Evolutionary conservation across 2,888 invertebrate species (phyloP).

Genomic region (Sclerodermus sp.): DNA sequence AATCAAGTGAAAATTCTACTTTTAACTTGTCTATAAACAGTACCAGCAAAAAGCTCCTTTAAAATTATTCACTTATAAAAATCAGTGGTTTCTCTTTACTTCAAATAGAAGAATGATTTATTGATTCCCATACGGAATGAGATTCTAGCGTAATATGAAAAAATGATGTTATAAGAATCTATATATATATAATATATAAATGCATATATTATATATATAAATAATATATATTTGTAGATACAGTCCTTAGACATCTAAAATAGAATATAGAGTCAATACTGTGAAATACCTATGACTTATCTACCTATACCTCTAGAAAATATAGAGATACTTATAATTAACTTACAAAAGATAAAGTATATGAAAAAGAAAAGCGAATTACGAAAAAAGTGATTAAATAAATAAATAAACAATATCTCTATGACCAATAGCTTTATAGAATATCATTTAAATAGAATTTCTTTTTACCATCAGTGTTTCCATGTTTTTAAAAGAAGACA

Average conservation of each 20-base stretch:
- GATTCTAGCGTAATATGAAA: constrained; percentile 17
- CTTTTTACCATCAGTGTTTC: too few species aligned
- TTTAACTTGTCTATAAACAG: constrained; percentile 40
- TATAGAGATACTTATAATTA: constrained; percentile 50
- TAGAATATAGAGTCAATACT: constrained; percentile 55
- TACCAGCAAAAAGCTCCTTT: constrained; percentile 14
- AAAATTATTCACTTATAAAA: constrained; percentile 20
- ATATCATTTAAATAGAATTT: too few species aligned
- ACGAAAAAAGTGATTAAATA: constrained; percentile 42
- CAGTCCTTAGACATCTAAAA: constrained; percentile 49
- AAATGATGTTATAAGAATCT: constrained; percentile 12
- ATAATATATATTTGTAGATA: constrained; percentile 55
- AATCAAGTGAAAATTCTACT: constrained; percentile 47
- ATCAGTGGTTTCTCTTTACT: constrained; percentile 15
- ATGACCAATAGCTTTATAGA: background rate
- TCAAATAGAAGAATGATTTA: constrained; percentile 20
- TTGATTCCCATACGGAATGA: constrained; percentile 17
- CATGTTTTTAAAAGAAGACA: too few species aligned
- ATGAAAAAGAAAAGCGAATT: constrained; percentile 38
- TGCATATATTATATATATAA: constrained; percentile 23
- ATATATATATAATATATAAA: constrained; percentile 10
- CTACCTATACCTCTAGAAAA: constrained; percentile 40
- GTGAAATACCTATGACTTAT: constrained; percentile 50
- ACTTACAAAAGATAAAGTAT: constrained; percentile 45
- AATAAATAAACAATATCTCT: constrained; percentile 36